Conservation (phyloP, 1,140 invertebrate species). For the Apis dorsata region DNA sequence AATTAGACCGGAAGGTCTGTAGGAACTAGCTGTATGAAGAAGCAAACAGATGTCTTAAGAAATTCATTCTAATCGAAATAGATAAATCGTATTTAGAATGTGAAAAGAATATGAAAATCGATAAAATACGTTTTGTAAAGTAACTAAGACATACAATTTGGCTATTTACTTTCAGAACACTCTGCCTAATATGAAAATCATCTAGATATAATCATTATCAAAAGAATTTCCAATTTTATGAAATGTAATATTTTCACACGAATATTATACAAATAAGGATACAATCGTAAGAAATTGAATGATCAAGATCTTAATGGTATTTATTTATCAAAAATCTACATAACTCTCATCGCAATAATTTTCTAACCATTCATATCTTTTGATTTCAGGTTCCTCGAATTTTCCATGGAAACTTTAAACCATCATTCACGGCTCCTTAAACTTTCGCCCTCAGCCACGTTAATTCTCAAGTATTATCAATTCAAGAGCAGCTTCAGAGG, state of each 20-base stretch:
- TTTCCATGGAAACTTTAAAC: background rate
- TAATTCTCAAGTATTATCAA: constrained; percentile 24
- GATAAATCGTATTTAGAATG: constrained; percentile 5
- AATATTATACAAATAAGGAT: too few species aligned
- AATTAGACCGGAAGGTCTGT: constrained; percentile 9
- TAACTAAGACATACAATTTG: too few species aligned
- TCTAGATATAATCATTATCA: too few species aligned
- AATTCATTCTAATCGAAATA: background rate
- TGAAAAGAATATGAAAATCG: background rate
- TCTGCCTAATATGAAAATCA: too few species aligned
- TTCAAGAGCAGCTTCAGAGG: constrained; percentile 5
- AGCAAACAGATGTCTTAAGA: background rate
- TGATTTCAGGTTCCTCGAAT: background rate
- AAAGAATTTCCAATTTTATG: too few species aligned
- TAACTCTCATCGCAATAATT: background rate
- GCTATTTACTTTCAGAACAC: too few species aligned
- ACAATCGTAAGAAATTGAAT: too few species aligned
- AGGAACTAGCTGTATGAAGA: background rate
- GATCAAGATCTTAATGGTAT: too few species aligned
- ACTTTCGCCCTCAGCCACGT: background rate
- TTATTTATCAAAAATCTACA: too few species aligned
- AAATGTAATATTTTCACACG: too few species aligned
- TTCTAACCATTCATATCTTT: background rate
- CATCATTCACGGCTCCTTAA: background rate
- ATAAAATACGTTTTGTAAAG: too few species aligned